These are phyloP conservation scores for Drosophila pseudoananassae DNA, from an alignment of 1,140 invertebrate genomes.

Conservation along the genomic window DNA sequence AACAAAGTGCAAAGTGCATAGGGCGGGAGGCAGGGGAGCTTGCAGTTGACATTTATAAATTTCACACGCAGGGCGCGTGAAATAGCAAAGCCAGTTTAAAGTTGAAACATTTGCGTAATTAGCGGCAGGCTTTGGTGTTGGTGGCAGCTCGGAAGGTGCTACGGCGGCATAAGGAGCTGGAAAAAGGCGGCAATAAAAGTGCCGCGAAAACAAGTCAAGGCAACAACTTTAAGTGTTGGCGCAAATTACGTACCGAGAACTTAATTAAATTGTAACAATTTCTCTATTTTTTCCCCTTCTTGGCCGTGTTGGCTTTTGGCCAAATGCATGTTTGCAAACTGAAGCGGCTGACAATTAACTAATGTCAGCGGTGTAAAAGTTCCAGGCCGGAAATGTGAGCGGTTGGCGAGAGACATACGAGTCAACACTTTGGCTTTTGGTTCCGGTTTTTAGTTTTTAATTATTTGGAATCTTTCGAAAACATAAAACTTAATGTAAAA, in stretches of 20 bases:
- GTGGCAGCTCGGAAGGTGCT: conserved; percentile 37
- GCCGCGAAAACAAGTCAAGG: conserved; percentile 9
- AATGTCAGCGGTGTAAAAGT: conserved; percentile 63
- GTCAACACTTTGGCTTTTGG: conserved; percentile 7
- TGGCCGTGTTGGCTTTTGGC: conserved; percentile 67
- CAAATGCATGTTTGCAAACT: conserved; percentile 71
- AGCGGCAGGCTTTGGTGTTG: conserved; percentile 41
- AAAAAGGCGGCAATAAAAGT: conserved; percentile 6
- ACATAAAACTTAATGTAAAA: background rate
- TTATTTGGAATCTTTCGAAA: background rate
- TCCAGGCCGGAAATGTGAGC: conserved; percentile 50
- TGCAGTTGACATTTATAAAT: conserved; percentile 64
- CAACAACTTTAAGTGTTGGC: conserved; percentile 58
- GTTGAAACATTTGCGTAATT: conserved; percentile 78
- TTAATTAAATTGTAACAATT: conserved; percentile 76
- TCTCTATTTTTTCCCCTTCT: conserved; percentile 20
- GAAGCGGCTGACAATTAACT: conserved; percentile 69
- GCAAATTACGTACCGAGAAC: conserved; percentile 62
- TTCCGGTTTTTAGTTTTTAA: conserved; percentile 6
- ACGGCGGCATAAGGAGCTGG: conserved; percentile 14
- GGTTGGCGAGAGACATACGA: conserved; percentile 28
- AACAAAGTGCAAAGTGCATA: conserved; percentile 67
- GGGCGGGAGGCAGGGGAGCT: conserved; percentile 1
- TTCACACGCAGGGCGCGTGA: conserved; percentile 57
- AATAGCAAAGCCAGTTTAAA: conserved; percentile 69